A percentile compares a stretch with the other conserved stretches of the same genome.
Evolutionary conservation across 2,888 invertebrate genomes (phyloP).

Genomic region (Drosophila mimica): DNA sequence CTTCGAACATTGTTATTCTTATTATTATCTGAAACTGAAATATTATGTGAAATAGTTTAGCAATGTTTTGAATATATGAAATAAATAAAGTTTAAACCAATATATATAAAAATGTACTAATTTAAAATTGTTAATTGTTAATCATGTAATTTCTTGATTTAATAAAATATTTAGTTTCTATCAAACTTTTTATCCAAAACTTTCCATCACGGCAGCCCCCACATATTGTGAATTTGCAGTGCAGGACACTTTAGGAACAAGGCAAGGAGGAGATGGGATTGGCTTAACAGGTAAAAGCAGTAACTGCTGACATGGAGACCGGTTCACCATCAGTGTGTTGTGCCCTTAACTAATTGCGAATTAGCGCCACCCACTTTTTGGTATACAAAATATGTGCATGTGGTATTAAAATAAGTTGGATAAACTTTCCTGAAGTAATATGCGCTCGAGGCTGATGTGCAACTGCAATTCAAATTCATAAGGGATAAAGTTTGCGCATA

Average conservation of each 20-base stretch:
- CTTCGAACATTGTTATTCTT: not conserved
- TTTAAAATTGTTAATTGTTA: not conserved
- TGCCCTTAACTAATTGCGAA: slow-evolving; percentile 51
- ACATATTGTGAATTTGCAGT: slow-evolving; percentile 34
- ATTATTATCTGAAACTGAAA: not conserved
- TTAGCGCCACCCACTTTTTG: slow-evolving; percentile 39
- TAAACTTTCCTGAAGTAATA: slow-evolving; percentile 52
- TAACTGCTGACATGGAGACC: slow-evolving; percentile 39
- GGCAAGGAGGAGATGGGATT: no score
- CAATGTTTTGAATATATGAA: not conserved
- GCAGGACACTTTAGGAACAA: not conserved
- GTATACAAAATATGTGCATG: slow-evolving; percentile 29
- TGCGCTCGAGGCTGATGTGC: slow-evolving; percentile 54
- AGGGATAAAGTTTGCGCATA: slow-evolving; percentile 52
- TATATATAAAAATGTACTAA: not conserved
- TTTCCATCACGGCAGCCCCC: slow-evolving; percentile 27
- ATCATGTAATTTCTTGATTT: not conserved
- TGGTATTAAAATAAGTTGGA: slow-evolving; percentile 49
- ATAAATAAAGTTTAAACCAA: not conserved
- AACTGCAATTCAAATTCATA: slow-evolving; percentile 70
- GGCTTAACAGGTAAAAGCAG: slow-evolving; percentile 4
- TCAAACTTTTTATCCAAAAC: slow-evolving; percentile 11
- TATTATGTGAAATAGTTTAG: not conserved
- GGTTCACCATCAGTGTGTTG: slow-evolving; percentile 35
- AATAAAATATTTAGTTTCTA: not conserved